Evolutionary conservation across 2,113 vertebrate species (phyloP), one percentile per base, ranked within the genome.

Genomic region (Saccopteryx leptura): DNA sequence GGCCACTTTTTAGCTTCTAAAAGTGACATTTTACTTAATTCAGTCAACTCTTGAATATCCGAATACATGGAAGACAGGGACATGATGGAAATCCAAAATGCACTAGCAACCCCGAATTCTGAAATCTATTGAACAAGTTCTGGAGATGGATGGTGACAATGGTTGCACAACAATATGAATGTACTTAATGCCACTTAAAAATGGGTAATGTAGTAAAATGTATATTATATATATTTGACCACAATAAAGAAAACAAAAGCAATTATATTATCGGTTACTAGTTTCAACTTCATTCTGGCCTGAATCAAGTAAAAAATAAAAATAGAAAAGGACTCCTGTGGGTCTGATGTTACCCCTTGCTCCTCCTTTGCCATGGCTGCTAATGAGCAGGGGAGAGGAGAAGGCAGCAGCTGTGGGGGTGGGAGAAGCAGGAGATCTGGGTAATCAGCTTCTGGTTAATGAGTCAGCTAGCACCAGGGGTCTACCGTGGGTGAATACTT

Each of bases 381-480:
- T 97, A 97, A 97, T 87, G 96, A 97, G 96, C 95, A 54, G 71
- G 15, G 86, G 68, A 79, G 79, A 28, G 71, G 28, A 18, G 5
- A n/a, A 39, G 74, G 69, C 4, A 92, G 90, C 78, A n/a, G 82
- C 82, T 69, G 65, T 88, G 11, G 82, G 11, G 6, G 8, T 69
- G 31, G 7, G 56, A 46, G 74, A 78, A 91, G 23, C 3, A 18
- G 61, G 48, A 50, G 74, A 83, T 50, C 15, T 7, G 66, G 61
- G 56, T 61, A 63, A 85, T 71, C 93, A 50, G 50, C 24, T n/a
- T 92, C 79, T 50, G 68, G 48, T 79, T 97, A 97, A 97, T 93
- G 96, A 97, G 89, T 96, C 68, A 56, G 4, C 75, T 4, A 90
- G 48, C 96, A 3, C 75, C 96, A 95, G 95, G 92, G 96, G 87